phyloP scores from a whole-genome alignment of 2,888 invertebrate genomes.

The Mesorhabditis belari region DNA sequence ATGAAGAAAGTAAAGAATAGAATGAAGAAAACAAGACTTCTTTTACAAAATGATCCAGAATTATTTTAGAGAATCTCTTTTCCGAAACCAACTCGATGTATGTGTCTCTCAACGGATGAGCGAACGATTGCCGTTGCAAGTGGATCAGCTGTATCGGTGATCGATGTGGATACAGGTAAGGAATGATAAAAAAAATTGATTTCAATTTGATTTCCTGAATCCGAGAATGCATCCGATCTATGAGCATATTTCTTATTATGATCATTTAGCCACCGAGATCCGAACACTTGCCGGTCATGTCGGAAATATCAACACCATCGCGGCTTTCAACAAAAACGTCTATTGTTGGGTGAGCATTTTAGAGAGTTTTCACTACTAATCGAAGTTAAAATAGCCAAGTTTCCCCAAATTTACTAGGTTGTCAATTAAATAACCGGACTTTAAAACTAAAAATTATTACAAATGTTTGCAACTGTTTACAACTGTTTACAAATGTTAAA shows the following conservation, averaged over 20 bases:
- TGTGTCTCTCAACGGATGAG: conserved; percentile 12
- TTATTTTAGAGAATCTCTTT: too few relatives aligned
- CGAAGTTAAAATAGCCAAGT: background rate
- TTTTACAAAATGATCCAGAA: background rate
- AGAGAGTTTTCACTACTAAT: background rate
- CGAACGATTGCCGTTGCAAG: conserved; percentile 13
- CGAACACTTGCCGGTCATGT: background rate
- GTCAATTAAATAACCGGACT: too few relatives aligned
- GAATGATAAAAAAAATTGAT: background rate
- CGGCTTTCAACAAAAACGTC: background rate
- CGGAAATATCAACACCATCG: background rate
- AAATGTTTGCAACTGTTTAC: too few relatives aligned
- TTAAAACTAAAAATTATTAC: too few relatives aligned
- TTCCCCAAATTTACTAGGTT: too few relatives aligned
- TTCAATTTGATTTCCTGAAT: too few relatives aligned
- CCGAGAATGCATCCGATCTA: too few relatives aligned
- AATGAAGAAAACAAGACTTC: background rate
- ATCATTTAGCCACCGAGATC: too few relatives aligned
- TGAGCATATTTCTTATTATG: too few relatives aligned
- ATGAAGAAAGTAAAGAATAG: background rate
- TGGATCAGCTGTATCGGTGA: conserved; percentile 13
- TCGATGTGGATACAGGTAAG: conserved; percentile 10
- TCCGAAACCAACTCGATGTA: conserved; percentile 15
- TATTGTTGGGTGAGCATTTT: background rate
- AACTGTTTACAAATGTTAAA: too few relatives aligned